Base-by-base conservation (phyloP, 1,140 invertebrate genomes). In the Gryllus bimaculatus region DNA sequence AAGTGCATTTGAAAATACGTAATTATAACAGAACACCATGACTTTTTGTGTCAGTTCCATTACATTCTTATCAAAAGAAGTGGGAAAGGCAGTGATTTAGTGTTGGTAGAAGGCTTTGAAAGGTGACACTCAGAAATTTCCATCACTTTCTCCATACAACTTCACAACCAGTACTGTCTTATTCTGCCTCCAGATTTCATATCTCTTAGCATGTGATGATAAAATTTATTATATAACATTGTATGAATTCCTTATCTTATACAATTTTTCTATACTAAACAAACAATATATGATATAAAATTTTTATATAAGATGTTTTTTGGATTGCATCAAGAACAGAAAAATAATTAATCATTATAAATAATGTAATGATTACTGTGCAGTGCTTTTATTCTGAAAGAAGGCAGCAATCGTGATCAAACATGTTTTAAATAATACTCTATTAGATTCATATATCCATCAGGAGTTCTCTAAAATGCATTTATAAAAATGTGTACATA, bases 251-350 rank as follows among this genome's bases (percentile, higher is more conserved):
- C 54, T 66, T 66, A 66, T 66, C 54, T 66, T 66, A 66, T 66
- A 66, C 54, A 66, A 66, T 66, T 66, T 66, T 66, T 66, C 54
- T 66, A 66, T 66, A 66, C 54, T 66, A 66, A 66, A 66, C 54
- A 66, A 66, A 66, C 54, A 66, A 66, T 66, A 66, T 66, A 66
- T 66, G 54, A 66, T 66, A 66, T 66, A 66, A 66, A 66, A 10
- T 66, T 66, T 66, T 66, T 66, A 66, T 66, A 66, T 66, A 66
- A 66, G 54, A 66, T 66, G 54, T 66, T 66, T 66, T 66, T 66
- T 66, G 54, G 54, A 66, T 66, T 66, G 54, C 54, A 66, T 66
- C 54, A 66, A 66, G 54, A 66, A 66, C 54, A 66, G 54, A 66
- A 66, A 66, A 39, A 39, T 39, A 39, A 66, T 66, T 0, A 66